Base-by-base conservation (phyloP, 1,140 invertebrate species). In the Bombus superbus region DNA sequence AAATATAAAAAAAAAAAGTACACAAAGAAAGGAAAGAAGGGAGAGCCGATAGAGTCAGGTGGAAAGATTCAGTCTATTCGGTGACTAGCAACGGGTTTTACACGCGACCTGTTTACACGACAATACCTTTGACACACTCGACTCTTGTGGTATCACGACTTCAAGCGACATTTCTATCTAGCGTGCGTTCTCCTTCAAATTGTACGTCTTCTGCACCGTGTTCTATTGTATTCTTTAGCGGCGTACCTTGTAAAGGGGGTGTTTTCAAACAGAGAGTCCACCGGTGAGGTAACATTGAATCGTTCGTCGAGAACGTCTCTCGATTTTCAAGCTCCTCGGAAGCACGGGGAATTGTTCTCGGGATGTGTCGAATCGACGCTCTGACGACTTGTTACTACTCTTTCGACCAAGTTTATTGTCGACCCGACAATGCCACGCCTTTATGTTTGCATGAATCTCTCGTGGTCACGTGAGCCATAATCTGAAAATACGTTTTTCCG, bases 11-110 rank as follows among this genome's bases (percentile, higher is more conserved):
- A 38, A 22, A 25, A 6, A 22, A 25, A 35, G 8, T 8, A 72
- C 6, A 38, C 22, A 25, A 32, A 57, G 32, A 18, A 62, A 40
- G 10, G 73, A 22, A 35, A 42, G 38, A 42, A 73, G 35, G 47
- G 32, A 42, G 79, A n/a, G 66, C 62, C 74, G 59, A 86, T 53
- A 81, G 83, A 87, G 79, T 78, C 44, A 77, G 44, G 74, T 75
- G 47, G 35, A 75, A 75, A 57, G 74, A 57, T 57, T 40, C 38
- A 40, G 35, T 91, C 89, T 83, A 80, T 89, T 91, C 81, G 85
- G 62, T 82, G 85, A 91, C 69, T 89, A 89, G 80, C 89, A 83
- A 76, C 42, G 87, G 82, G 90, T 91, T 91, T 91, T 91, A 89
- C 89, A 68, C 87, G 85, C 76, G 85, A 83, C 72, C 83, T 91